A percentile compares a stretch with the other conserved stretches of the same genome.
Evolutionary conservation across 2,797 vertebrate species (phyloP).

Genomic region (Hafferia zeledoni): DNA sequence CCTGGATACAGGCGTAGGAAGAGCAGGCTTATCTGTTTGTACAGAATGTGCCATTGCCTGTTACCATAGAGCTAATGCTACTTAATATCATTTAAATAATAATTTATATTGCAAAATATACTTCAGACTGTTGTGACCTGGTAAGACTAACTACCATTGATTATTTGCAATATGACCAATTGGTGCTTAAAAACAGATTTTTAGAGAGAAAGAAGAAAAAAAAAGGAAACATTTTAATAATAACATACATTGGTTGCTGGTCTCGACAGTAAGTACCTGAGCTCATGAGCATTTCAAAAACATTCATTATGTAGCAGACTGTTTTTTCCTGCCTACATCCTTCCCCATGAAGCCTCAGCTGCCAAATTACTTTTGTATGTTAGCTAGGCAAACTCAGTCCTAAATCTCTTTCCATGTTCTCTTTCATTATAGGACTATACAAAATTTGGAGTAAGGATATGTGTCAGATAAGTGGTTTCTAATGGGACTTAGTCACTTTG

Average conservation of each 20-base stretch:
- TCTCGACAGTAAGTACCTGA: neutral
- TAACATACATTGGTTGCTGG: constrained; percentile 7
- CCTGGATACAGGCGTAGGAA: constrained; percentile 24
- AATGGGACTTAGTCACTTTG: neutral
- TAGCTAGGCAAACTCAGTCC: neutral
- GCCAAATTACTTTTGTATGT: constrained; percentile 5
- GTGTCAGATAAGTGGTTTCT: neutral
- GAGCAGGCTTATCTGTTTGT: constrained; percentile 46
- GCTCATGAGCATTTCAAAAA: neutral
- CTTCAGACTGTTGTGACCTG: constrained; percentile 16
- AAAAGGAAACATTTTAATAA: neutral
- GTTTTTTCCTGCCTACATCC: constrained; percentile 7
- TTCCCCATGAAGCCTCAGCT: neutral
- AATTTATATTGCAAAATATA: constrained; percentile 48
- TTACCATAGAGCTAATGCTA: constrained; percentile 41
- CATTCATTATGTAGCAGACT: constrained; percentile 16
- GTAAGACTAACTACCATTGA: constrained; percentile 39
- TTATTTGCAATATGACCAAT: neutral
- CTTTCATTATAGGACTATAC: neutral
- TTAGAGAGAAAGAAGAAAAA: neutral
- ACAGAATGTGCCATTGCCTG: constrained; percentile 33
- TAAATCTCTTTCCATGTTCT: neutral
- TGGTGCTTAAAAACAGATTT: neutral
- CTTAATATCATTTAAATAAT: constrained; percentile 56
- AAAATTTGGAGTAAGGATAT: neutral